Percentiles rank a stretch among this genome's conserved stretches.
phyloP scores from a whole-genome alignment of 2,113 vertebrate species.

The Psittacus erithacus region DNA sequence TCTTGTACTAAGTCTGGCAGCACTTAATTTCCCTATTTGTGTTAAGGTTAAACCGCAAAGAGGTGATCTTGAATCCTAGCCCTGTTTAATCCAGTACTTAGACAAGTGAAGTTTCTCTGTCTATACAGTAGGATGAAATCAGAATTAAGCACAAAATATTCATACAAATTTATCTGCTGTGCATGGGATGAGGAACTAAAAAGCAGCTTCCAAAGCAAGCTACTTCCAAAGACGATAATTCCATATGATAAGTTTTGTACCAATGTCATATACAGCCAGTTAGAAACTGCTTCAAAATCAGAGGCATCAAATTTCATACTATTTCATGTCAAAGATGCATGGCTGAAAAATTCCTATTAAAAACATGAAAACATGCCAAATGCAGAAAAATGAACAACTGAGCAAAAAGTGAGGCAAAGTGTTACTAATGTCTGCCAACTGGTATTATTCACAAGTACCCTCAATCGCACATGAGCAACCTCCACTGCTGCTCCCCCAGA shows the following conservation, averaged over 20 bases:
- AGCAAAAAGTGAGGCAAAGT: constrained; percentile 78
- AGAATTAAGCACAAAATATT: constrained; percentile 62
- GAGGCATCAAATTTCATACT: constrained; percentile 71
- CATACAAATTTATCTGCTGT: constrained; percentile 54
- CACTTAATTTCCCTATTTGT: constrained; percentile 50
- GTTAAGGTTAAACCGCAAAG: constrained; percentile 37
- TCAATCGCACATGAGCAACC: constrained; percentile 70
- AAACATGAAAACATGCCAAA: constrained; percentile 79
- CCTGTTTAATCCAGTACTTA: constrained; percentile 45
- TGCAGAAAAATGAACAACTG: constrained; percentile 74
- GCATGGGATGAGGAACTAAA: constrained; percentile 64
- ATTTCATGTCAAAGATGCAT: constrained; percentile 52
- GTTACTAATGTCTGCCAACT: constrained; percentile 80
- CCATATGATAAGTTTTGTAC: constrained; percentile 72
- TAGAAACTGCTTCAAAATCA: constrained; percentile 67
- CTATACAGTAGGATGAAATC: constrained; percentile 23
- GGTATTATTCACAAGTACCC: constrained; percentile 74
- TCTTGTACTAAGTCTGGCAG: background rate
- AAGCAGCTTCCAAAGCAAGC: constrained; percentile 72
- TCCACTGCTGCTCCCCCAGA: constrained; percentile 34
- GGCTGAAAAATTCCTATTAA: constrained; percentile 73
- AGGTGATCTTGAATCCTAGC: constrained; percentile 38
- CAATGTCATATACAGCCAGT: constrained; percentile 70
- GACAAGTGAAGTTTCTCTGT: constrained; percentile 6
- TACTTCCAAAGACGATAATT: constrained; percentile 69